Percentiles rank a stretch among this genome's conserved stretches.
Evolutionary conservation across 1,140 invertebrate species (phyloP).

Genomic region (Drosophila sp.): DNA sequence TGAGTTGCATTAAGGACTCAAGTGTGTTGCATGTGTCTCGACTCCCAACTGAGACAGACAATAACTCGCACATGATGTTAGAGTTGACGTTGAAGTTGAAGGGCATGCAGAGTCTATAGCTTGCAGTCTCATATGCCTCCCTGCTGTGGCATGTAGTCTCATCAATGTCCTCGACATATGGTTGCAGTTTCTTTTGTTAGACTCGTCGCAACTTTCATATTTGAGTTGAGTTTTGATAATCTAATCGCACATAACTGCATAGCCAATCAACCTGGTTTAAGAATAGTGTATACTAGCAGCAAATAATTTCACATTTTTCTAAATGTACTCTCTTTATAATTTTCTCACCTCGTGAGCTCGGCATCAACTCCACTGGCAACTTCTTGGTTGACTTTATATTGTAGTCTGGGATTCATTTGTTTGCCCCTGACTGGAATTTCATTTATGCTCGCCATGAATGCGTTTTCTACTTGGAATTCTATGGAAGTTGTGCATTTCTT

Average conservation of each 20-base stretch:
- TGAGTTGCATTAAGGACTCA: slow-evolving; percentile 13
- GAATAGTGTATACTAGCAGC: not conserved
- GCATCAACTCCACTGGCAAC: not conserved
- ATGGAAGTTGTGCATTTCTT: slow-evolving; percentile 80
- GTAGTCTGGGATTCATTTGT: slow-evolving; percentile 35
- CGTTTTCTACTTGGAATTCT: slow-evolving; percentile 76
- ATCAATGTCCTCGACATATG: slow-evolving; percentile 21
- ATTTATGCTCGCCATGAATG: slow-evolving; percentile 78
- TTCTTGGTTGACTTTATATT: slow-evolving; percentile 4
- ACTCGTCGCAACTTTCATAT: not conserved
- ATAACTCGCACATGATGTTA: slow-evolving; percentile 9
- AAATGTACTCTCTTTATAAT: not conserved
- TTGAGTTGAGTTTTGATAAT: not conserved
- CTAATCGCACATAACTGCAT: not conserved
- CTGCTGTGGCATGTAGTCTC: not conserved
- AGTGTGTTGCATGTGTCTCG: slow-evolving; percentile 7
- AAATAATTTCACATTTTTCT: not conserved
- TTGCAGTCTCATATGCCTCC: slow-evolving; percentile 9
- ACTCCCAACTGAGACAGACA: slow-evolving; percentile 15
- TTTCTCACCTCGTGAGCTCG: not conserved
- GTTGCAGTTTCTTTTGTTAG: not conserved
- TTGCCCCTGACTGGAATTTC: slow-evolving; percentile 66
- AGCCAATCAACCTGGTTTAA: not conserved
- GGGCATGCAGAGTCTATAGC: slow-evolving; percentile 3
- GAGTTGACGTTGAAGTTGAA: slow-evolving; percentile 10